phyloP scores from a whole-genome alignment of 1,140 invertebrate species.

The Philopotamus ludificatus region DNA sequence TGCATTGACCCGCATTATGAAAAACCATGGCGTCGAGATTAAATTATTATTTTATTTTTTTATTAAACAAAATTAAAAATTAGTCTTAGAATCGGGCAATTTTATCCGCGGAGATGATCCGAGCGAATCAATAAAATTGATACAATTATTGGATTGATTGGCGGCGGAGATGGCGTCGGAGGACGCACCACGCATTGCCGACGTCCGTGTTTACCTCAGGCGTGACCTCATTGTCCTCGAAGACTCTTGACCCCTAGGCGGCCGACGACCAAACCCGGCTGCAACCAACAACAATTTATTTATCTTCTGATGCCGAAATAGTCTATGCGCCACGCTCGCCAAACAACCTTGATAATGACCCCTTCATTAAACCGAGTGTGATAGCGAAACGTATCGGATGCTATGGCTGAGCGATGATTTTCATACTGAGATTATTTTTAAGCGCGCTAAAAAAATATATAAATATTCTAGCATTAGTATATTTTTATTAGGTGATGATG shows the following conservation, averaged over 20 bases:
- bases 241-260: not conserved
- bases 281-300: not conserved
- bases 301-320: constrained; percentile 1
- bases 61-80: too few relatives aligned
- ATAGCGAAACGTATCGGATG: not conserved
- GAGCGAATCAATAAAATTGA: too few relatives aligned
- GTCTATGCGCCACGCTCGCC: not conserved
- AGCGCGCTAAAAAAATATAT: not conserved
- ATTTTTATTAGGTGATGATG: too few relatives aligned
- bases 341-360: constrained; percentile 13
- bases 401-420: too few relatives aligned
- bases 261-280: not conserved
- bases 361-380: not conserved
- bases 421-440: not conserved
- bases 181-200: too few relatives aligned
- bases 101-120: too few relatives aligned
- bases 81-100: too few relatives aligned
- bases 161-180: too few relatives aligned
- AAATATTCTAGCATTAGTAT: constrained; percentile 8
- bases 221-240: not conserved
- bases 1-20: too few relatives aligned
- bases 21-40: too few relatives aligned
- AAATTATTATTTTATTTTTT: too few relatives aligned
- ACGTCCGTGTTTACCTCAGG: not conserved
- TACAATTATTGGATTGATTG: too few relatives aligned